These are phyloP conservation scores for Manis javanica DNA, from an alignment of 2,797 vertebrate genomes.

Conservation along the genomic window DNA sequence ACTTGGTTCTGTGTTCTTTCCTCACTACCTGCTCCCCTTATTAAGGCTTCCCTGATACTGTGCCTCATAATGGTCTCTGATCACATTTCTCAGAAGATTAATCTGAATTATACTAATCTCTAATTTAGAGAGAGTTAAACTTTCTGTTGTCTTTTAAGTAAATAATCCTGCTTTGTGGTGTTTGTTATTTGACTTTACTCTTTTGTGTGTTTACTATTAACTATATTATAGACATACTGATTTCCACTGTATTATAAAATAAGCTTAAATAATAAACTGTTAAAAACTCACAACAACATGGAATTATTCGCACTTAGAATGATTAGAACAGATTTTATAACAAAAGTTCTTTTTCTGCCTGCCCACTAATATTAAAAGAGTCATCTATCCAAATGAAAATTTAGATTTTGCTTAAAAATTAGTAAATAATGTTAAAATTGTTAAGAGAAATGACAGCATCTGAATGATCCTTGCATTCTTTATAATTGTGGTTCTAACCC, in stretches of 20 bases:
- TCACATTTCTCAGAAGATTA: background rate
- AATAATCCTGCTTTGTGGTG: slow-evolving; percentile 39
- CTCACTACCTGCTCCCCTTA: background rate
- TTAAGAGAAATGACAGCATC: background rate
- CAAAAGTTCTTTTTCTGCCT: background rate
- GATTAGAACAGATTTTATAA: slow-evolving; percentile 26
- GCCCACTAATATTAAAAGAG: background rate
- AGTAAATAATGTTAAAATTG: slow-evolving; percentile 29
- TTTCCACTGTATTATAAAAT: slow-evolving; percentile 42
- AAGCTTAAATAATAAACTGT: background rate
- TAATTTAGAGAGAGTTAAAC: background rate
- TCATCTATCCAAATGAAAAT: slow-evolving; percentile 24
- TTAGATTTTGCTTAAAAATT: slow-evolving; percentile 51
- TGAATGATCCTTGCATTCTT: background rate
- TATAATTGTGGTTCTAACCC: slow-evolving; percentile 34
- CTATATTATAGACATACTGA: background rate
- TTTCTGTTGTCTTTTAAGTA: slow-evolving; percentile 50
- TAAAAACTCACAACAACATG: background rate
- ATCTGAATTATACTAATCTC: background rate
- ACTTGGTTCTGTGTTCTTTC: background rate
- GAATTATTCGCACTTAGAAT: background rate
- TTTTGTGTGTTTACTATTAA: slow-evolving; percentile 10
- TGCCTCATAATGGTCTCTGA: background rate
- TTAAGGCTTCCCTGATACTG: background rate
- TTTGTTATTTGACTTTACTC: background rate